A percentile compares a stretch with the other conserved stretches of the same genome.
Conservation (phyloP, 2,888 invertebrate genomes). For the Embidobia sp. region DNA sequence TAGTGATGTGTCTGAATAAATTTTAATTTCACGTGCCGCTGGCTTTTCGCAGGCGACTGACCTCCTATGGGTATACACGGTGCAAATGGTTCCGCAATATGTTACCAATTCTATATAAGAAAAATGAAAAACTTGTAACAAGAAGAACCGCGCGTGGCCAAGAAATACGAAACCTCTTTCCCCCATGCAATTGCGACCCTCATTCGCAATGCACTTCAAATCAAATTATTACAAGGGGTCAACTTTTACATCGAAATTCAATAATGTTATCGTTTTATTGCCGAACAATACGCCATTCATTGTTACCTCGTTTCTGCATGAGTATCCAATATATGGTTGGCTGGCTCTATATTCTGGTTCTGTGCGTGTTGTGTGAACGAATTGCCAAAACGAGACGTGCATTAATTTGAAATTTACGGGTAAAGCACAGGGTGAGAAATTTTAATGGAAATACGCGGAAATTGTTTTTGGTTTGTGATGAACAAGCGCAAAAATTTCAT, state of each 20-base stretch:
- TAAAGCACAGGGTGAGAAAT: slow-evolving; percentile 58
- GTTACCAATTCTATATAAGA: slow-evolving; percentile 74
- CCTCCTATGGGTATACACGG: slow-evolving; percentile 70
- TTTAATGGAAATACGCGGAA: slow-evolving; percentile 62
- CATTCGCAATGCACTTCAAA: slow-evolving; percentile 51
- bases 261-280: slow-evolving; percentile 62
- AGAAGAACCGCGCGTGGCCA: slow-evolving; percentile 19
- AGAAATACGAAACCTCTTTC: slow-evolving; percentile 58
- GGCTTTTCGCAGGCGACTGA: slow-evolving; percentile 73
- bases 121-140: slow-evolving; percentile 68
- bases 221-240: slow-evolving; percentile 49
- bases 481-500: slow-evolving; percentile 56
- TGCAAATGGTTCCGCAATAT: slow-evolving; percentile 77
- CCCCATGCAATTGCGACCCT: slow-evolving; percentile 35
- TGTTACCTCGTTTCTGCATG: slow-evolving; percentile 59
- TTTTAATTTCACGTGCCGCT: slow-evolving; percentile 78
- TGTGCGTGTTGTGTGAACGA: slow-evolving; percentile 57
- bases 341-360: slow-evolving; percentile 44
- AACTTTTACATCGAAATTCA: slow-evolving; percentile 62
- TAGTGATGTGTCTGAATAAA: slow-evolving; percentile 71
- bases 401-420: slow-evolving; percentile 62
- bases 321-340: slow-evolving; percentile 62
- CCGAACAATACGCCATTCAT: slow-evolving; percentile 56
- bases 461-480: slow-evolving; percentile 62
- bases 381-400: slow-evolving; percentile 57